phyloP scores from a whole-genome alignment of 1,140 invertebrate genomes.

The Drosophila rhopaloa region DNA sequence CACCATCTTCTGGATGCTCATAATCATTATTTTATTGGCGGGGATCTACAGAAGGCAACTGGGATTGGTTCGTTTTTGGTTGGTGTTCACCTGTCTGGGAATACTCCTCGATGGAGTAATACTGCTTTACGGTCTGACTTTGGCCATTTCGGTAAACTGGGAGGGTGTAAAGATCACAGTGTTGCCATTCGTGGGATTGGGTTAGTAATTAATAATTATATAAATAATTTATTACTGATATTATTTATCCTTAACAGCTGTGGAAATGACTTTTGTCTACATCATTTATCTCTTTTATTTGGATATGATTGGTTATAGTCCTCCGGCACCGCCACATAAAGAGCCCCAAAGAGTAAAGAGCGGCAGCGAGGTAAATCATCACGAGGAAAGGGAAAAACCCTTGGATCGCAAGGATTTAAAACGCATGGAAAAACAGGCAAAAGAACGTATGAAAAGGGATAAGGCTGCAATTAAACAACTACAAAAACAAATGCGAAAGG shows the following conservation, averaged over 20 bases:
- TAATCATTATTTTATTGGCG: slow-evolving; percentile 38
- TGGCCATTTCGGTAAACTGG: slow-evolving; percentile 62
- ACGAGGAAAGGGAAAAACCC: slow-evolving; percentile 7
- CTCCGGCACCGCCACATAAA: not conserved
- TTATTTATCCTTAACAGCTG: slow-evolving; percentile 18
- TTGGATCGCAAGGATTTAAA: slow-evolving; percentile 22
- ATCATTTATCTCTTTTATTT: slow-evolving; percentile 62
- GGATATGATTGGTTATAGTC: slow-evolving; percentile 23
- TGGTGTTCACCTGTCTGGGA: slow-evolving; percentile 65
- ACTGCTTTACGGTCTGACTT: slow-evolving; percentile 54
- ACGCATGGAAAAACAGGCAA: slow-evolving; percentile 19
- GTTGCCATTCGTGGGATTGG: slow-evolving; percentile 60
- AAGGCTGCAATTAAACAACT: slow-evolving; percentile 21
- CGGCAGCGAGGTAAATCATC: not conserved
- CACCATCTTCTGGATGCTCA: slow-evolving; percentile 49
- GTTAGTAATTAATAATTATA: slow-evolving; percentile 1
- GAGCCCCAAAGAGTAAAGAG: not conserved
- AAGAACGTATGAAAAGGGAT: slow-evolving; percentile 26
- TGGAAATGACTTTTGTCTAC: slow-evolving; percentile 74
- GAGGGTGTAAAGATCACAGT: slow-evolving; percentile 61
- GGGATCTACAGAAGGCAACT: slow-evolving; percentile 44
- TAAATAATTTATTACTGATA: too few relatives aligned
- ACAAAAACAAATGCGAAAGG: slow-evolving; percentile 19
- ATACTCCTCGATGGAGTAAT: slow-evolving; percentile 58
- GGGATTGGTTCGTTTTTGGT: slow-evolving; percentile 54